Base-by-base conservation (phyloP, 2,113 vertebrate genomes). In the Otolemur garnettii region DNA sequence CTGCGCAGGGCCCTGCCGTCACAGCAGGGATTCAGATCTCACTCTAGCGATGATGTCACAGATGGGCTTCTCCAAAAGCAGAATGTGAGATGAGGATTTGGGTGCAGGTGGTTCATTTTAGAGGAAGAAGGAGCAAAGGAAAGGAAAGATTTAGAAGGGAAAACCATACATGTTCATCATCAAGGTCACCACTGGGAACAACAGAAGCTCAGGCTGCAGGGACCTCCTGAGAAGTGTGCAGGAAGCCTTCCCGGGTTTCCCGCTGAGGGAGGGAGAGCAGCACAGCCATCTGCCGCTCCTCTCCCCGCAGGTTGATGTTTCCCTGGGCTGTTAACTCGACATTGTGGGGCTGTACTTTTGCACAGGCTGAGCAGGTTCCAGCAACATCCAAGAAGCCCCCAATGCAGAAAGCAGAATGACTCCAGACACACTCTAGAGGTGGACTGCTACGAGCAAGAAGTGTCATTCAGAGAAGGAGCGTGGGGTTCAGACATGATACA, bases 331-430 rank as follows among this genome's bases (percentile, higher is more conserved):
- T 77, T 30, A 62, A 10, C 59, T 42, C 68, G 35, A 62, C 21
- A n/a, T 5, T 3, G 55, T 53, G 28, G 68, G 26, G n/a, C 38
- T 60, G 30, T 11, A 85, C 24, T 93, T 84, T 0, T 22, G 87
- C 79, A 33, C 15, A 28, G 38, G 5, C 10, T 8, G n/a, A 69
- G 12, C 59, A 38, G 62, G 21, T 62, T 74, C 69, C 42, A 53
- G 60, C 13, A 77, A 86, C 35, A 80, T 60, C 35, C 15, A 2
- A 57, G 30, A 66, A 82, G 62, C n/a, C 35, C 24, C 26, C 28
- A 38, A 28, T n/a, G 69, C 71, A 92, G 69, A 90, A 78, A 82
- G 84, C 62, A 80, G 35, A 80, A 77, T 59, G 71, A 78, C 3
- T 9, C 38, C 15, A 9, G 57, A 42, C 18, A 4, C 38, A 5